Conservation (phyloP, 2,113 vertebrate genomes). For the Malurus elegans region DNA sequence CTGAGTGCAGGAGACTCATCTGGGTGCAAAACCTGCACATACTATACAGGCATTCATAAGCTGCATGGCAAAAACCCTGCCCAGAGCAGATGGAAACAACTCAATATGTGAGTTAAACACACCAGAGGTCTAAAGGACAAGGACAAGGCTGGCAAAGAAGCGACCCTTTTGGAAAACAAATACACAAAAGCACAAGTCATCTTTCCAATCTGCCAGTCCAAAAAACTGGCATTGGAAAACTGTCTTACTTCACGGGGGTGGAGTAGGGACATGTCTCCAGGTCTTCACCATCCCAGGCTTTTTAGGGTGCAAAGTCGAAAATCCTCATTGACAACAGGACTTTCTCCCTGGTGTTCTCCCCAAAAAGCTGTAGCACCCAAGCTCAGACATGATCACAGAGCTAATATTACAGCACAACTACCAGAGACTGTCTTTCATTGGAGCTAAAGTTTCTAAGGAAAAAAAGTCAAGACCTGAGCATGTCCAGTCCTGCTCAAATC, state of each 20-base stretch:
- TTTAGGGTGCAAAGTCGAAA: not conserved
- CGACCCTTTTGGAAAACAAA: not conserved
- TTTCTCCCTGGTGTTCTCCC: not conserved
- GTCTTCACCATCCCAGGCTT: not conserved
- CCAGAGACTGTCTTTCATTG: not conserved
- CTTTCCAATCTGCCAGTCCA: not conserved
- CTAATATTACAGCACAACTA: not conserved
- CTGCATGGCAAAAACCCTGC: not conserved
- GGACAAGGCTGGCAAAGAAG: not conserved
- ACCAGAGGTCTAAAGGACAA: not conserved
- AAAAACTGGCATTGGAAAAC: slow-evolving; percentile 1
- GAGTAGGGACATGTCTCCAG: not conserved
- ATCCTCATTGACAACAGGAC: not conserved
- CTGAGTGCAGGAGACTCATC: not conserved
- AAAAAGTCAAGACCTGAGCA: not conserved
- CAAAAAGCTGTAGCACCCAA: not conserved
- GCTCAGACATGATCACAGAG: not conserved
- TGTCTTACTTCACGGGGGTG: not conserved
- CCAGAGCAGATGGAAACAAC: not conserved
- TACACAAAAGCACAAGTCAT: not conserved
- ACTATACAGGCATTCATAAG: not conserved
- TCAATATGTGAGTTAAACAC: not conserved
- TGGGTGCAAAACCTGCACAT: not conserved
- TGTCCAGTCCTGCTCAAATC: not conserved
- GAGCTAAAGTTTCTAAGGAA: not conserved